phyloP scores from a whole-genome alignment of 2,113 vertebrate species.

The Reinhardtius hippoglossoides region DNA sequence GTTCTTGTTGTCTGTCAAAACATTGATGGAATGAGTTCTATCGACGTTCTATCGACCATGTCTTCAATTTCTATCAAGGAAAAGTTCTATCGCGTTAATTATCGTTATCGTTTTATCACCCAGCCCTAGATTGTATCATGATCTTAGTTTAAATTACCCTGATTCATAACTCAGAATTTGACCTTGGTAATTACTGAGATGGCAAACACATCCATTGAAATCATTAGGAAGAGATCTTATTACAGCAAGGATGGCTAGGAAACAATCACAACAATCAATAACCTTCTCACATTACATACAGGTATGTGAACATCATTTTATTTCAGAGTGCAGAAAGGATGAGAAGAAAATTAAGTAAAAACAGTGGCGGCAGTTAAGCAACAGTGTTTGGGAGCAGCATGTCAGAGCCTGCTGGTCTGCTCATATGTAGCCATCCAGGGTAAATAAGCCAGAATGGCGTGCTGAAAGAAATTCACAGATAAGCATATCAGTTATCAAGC shows the following conservation, averaged over 20 bases:
- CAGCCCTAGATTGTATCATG: neutral
- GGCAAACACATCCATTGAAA: no score
- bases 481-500: conserved; percentile 34
- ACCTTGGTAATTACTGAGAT: neutral
- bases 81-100: no score
- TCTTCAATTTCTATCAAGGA: no score
- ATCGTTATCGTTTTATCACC: no score
- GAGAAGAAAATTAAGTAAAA: neutral
- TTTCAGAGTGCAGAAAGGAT: neutral
- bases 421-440: neutral
- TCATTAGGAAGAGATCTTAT: neutral
- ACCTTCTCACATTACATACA: conserved; percentile 1
- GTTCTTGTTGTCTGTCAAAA: no score
- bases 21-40: no score
- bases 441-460: conserved; percentile 22
- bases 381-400: conserved; percentile 26
- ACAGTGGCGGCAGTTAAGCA: conserved; percentile 21
- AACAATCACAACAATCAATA: neutral
- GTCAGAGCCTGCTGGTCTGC: conserved; percentile 34
- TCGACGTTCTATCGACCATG: no score
- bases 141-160: neutral
- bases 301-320: neutral
- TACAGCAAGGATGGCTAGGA: neutral
- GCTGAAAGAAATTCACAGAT: conserved; percentile 33
- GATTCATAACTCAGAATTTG: neutral